Evolutionary conservation across 2,113 vertebrate species (phyloP).

Genomic region (Phaethornis superciliosus): DNA sequence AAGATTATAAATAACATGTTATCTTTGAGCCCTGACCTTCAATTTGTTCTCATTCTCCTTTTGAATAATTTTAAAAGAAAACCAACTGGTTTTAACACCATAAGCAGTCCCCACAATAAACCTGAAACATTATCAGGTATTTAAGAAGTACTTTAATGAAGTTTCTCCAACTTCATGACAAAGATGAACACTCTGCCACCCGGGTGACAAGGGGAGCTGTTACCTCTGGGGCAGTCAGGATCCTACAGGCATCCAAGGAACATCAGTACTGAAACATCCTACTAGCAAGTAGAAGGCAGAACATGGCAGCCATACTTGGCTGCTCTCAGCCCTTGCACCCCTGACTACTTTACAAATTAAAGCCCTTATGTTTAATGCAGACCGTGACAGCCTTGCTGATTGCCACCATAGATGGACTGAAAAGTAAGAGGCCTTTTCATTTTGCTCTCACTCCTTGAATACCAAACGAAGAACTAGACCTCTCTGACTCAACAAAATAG

Average conservation of each 20-base stretch:
- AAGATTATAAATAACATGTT: background rate
- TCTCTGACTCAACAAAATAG: background rate
- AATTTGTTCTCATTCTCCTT: background rate
- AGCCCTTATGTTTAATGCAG: background rate
- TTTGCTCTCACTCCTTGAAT: background rate
- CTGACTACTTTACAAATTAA: background rate
- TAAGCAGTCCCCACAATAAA: background rate
- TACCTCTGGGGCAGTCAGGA: background rate
- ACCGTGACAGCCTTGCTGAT: background rate
- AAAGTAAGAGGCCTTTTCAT: background rate
- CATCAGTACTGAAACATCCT: background rate
- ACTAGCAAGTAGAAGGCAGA: background rate
- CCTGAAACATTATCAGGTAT: background rate
- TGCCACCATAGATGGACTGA: background rate
- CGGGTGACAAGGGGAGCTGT: rapidly evolving
- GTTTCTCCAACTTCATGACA: background rate
- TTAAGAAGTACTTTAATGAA: background rate
- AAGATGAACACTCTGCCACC: background rate
- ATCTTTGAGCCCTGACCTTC: background rate
- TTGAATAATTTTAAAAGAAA: background rate
- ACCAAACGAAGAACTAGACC: background rate
- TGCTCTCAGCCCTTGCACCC: background rate
- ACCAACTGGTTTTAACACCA: background rate
- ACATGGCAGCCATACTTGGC: background rate
- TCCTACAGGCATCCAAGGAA: background rate